These are phyloP conservation scores for Hemibagrus guttatus DNA, from an alignment of 2,797 vertebrate species.

Conservation along the genomic window DNA sequence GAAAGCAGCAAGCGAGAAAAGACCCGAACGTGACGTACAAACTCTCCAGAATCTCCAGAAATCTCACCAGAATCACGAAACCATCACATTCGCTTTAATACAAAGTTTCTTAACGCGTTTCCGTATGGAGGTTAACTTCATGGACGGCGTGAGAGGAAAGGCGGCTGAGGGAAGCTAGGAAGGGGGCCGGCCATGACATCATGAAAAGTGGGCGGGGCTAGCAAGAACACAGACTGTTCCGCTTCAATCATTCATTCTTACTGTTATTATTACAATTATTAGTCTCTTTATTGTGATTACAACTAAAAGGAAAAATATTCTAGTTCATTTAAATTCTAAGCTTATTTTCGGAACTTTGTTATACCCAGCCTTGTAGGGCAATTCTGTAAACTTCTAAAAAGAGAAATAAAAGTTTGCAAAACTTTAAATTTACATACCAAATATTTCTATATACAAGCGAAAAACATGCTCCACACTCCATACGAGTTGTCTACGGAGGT, in stretches of 20 bases:
- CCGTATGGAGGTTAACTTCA: not conserved
- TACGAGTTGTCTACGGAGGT: too few relatives aligned
- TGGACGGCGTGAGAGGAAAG: not conserved
- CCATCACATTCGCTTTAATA: not conserved
- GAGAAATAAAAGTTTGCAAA: not conserved
- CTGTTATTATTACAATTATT: not conserved
- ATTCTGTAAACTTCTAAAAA: not conserved
- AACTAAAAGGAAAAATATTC: not conserved
- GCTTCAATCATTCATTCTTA: too few relatives aligned
- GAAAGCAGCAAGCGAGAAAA: not conserved
- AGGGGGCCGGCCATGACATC: not conserved
- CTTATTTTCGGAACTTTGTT: not conserved
- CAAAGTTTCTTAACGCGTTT: not conserved
- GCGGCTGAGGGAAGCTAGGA: too few relatives aligned
- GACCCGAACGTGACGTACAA: not conserved
- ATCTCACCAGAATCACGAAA: too few relatives aligned
- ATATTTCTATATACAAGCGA: too few relatives aligned
- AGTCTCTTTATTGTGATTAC: not conserved
- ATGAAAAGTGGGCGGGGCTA: not conserved
- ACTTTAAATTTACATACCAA: too few relatives aligned
- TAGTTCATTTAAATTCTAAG: not conserved
- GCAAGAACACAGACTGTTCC: not conserved
- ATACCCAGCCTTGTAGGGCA: not conserved
- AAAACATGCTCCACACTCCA: too few relatives aligned
- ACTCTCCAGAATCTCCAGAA: too few relatives aligned